phyloP scores from a whole-genome alignment of 2,797 vertebrate species.

The Poeciliopsis gracilis region DNA sequence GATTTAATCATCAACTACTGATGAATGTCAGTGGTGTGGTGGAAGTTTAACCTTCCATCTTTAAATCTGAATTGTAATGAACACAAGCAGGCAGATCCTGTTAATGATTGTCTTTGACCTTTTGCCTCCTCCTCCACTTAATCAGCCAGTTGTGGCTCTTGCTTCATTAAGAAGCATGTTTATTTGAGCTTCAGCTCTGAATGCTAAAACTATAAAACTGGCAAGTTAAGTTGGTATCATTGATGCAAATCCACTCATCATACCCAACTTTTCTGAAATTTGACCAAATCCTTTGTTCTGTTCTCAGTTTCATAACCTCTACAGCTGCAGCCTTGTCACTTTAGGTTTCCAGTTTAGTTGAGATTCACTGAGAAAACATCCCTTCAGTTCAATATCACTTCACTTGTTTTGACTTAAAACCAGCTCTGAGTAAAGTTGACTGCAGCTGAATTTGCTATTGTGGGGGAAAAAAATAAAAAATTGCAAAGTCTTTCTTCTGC shows the following conservation, averaged over 20 bases:
- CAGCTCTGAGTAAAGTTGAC: not conserved
- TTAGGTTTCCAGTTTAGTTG: not conserved
- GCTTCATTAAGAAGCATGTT: not conserved
- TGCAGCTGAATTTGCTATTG: not conserved
- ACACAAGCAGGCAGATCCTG: conserved; percentile 16
- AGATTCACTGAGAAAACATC: not conserved
- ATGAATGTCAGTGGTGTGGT: conserved; percentile 13
- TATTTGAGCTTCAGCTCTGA: not conserved
- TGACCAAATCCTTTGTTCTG: not conserved
- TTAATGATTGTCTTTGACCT: conserved; percentile 2
- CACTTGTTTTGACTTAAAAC: not conserved
- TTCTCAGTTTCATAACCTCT: not conserved
- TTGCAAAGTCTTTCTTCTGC: not conserved
- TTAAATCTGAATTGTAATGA: conserved; percentile 45
- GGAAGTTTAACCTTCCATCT: conserved; percentile 20
- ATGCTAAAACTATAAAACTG: not conserved
- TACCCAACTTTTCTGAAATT: no score
- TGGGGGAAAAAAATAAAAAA: not conserved
- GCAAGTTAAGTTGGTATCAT: no score
- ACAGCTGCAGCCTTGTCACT: not conserved
- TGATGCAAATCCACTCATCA: no score
- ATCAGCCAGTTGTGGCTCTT: not conserved
- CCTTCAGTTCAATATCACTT: not conserved
- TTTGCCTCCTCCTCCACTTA: not conserved
- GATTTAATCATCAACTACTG: not conserved